Percentiles rank a stretch among this genome's conserved stretches.
phyloP scores from a whole-genome alignment of 2,113 vertebrate genomes.

The Craseonycteris thonglongyai region DNA sequence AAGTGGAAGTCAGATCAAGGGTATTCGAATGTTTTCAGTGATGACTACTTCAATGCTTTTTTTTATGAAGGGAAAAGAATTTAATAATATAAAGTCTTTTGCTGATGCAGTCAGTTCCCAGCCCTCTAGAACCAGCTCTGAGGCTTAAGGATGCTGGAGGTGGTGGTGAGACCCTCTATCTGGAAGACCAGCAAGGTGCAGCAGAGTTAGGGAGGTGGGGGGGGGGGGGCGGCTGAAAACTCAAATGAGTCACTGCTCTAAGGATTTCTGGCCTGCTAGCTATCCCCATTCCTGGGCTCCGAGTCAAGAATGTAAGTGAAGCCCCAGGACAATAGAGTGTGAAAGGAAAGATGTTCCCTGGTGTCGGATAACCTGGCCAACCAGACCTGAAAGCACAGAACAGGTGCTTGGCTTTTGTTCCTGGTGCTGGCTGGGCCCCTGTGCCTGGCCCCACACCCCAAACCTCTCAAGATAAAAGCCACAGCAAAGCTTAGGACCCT shows the following conservation, averaged over 20 bases:
- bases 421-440: neutral
- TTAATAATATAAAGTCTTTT: too few species aligned
- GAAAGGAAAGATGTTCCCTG: slow-evolving; percentile 56
- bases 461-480: neutral
- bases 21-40: neutral
- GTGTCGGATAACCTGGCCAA: slow-evolving; percentile 25
- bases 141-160: neutral
- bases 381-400: neutral
- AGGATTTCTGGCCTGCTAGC: neutral
- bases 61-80: neutral
- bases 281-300: slow-evolving; percentile 37
- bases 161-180: neutral
- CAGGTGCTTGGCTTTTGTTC: slow-evolving; percentile 46
- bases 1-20: neutral
- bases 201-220: neutral
- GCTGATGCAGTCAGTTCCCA: neutral
- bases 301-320: slow-evolving; percentile 59
- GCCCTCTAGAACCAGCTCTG: neutral
- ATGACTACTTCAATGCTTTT: neutral
- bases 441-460: neutral
- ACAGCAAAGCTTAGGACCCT: neutral
- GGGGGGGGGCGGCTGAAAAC: neutral
- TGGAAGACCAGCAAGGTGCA: neutral
- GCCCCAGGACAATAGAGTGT: slow-evolving; percentile 49
- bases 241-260: neutral